A percentile compares a stretch with the other conserved stretches of the same genome.
Conservation (phyloP, 2,113 vertebrate species). For the Galbula dea region DNA sequence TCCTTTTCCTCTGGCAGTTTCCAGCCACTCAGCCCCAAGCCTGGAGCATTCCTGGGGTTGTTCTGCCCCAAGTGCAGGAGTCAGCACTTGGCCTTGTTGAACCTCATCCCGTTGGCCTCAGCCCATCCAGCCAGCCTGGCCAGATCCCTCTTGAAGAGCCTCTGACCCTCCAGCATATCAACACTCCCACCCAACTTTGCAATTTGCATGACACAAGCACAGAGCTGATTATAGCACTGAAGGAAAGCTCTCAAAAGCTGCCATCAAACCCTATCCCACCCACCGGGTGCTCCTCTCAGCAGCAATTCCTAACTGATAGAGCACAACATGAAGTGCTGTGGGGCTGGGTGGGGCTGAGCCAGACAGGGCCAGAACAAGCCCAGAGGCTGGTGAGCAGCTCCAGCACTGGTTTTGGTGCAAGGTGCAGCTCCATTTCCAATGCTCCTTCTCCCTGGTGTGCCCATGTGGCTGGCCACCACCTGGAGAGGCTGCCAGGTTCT, state of each 20-base stretch:
- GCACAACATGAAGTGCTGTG: rapidly evolving
- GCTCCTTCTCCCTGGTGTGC: rapidly evolving
- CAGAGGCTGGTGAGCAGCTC: rapidly evolving
- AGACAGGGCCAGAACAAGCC: background rate
- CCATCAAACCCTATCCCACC: too few relatives aligned
- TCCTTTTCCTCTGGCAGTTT: too few relatives aligned
- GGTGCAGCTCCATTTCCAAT: background rate
- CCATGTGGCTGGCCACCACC: background rate
- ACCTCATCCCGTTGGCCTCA: too few relatives aligned
- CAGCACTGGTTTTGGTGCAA: background rate
- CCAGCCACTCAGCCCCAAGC: too few relatives aligned
- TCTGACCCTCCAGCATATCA: too few relatives aligned
- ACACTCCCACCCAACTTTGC: too few relatives aligned
- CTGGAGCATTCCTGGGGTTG: too few relatives aligned
- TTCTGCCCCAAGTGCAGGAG: too few relatives aligned
- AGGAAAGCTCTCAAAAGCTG: background rate
- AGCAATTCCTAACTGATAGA: too few relatives aligned
- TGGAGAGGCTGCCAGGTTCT: background rate
- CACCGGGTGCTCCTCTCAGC: background rate
- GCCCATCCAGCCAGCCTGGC: too few relatives aligned
- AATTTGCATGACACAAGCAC: background rate
- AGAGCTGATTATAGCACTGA: rapidly evolving
- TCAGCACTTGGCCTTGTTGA: too few relatives aligned
- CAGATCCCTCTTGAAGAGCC: too few relatives aligned
- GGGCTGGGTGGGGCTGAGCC: background rate